Percentiles rank a stretch among this genome's conserved stretches.
These are phyloP conservation scores for Spilogale gracilis DNA, from an alignment of 2,113 vertebrate species.

Conservation along the genomic window DNA sequence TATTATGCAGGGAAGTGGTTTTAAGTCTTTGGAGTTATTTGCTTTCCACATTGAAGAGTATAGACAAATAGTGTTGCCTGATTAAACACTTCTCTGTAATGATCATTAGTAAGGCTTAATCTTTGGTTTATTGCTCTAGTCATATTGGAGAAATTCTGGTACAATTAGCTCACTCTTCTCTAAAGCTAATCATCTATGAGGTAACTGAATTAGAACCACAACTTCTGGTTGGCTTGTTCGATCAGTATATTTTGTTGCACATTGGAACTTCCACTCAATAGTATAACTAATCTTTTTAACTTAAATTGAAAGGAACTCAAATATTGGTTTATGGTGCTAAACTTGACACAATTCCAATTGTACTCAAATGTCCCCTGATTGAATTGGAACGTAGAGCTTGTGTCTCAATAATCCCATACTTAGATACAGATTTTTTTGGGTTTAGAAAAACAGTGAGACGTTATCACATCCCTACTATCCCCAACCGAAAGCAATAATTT, in stretches of 20 bases:
- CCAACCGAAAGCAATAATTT: not conserved
- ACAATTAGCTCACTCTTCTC: not conserved
- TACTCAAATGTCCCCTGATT: not conserved
- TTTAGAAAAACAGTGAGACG: not conserved
- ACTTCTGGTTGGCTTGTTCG: not conserved
- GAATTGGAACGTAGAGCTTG: not conserved
- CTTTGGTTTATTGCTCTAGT: not conserved
- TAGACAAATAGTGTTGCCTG: not conserved
- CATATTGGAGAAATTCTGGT: not conserved
- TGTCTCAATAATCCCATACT: not conserved
- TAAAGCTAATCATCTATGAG: not conserved
- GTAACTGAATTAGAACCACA: slow-evolving; percentile 23
- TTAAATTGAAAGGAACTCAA: not conserved
- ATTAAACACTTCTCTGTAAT: not conserved
- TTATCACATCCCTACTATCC: not conserved
- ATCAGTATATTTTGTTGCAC: not conserved
- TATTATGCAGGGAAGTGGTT: not conserved
- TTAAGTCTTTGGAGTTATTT: slow-evolving; percentile 1
- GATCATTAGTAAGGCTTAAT: not conserved
- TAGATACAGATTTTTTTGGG: not conserved
- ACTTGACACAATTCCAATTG: not conserved
- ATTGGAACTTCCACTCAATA: not conserved
- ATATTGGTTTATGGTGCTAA: not conserved
- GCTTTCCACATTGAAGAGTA: not conserved
- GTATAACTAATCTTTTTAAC: not conserved